Conservation (phyloP, 2,797 vertebrate genomes). For the Ctenopoma multispine region DNA sequence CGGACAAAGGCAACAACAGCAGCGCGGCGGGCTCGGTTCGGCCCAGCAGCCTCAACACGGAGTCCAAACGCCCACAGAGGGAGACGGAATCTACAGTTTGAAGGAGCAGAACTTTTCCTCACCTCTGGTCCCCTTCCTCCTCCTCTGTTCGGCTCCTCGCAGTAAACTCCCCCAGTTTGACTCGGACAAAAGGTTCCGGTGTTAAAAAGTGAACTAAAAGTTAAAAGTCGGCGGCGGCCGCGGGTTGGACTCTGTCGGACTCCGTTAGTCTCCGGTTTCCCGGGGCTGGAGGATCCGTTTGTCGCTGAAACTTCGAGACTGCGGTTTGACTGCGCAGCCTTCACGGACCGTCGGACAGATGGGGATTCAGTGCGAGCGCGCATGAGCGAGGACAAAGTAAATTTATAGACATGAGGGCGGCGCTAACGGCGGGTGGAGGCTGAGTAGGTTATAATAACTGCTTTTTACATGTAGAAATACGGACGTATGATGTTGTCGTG, state of each 20-base stretch:
- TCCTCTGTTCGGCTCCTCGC: neutral
- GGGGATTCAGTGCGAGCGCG: neutral
- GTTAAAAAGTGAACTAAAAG: no score
- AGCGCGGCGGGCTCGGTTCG: neutral
- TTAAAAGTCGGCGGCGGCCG: neutral
- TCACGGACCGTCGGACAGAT: conserved; percentile 48
- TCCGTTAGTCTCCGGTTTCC: neutral
- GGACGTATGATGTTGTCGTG: no score
- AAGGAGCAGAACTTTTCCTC: conserved; percentile 32
- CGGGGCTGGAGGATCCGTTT: neutral
- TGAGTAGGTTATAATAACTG: no score
- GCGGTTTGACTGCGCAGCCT: conserved; percentile 45
- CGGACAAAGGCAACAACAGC: conserved; percentile 7
- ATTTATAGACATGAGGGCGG: conserved; percentile 39
- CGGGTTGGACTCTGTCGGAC: neutral
- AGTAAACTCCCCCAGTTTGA: neutral
- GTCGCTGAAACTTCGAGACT: conserved; percentile 24
- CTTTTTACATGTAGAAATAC: no score
- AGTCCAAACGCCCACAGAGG: neutral
- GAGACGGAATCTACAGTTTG: neutral
- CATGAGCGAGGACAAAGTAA: neutral
- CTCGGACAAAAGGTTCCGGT: fast-evolving
- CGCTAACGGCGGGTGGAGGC: neutral
- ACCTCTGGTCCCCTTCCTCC: conserved; percentile 52
- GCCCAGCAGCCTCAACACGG: neutral